Base-by-base conservation (phyloP, 2,797 vertebrate species). In the Syngnathus acus region DNA sequence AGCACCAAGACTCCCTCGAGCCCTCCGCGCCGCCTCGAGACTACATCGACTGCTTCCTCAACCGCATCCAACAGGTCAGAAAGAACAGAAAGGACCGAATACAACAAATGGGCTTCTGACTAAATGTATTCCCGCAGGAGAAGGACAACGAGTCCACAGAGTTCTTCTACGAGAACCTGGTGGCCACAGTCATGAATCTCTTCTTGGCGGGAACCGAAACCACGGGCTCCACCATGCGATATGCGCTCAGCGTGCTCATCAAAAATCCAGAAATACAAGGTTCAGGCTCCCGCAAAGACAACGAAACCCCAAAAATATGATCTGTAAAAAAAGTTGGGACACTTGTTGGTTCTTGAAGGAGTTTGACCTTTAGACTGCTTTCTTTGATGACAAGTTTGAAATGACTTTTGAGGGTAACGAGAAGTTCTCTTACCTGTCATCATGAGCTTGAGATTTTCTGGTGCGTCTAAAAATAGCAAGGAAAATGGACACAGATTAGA, bases 31-130 rank as follows among this genome's bases (percentile, higher is more conserved):
- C 88, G 17, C 89, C 88, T 0, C 75, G 82, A 63, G 90, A 92
- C 71, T 91, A 86, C 73, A 90, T 89, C 0, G 90, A 93, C 84
- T 89, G 87, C 69, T 92, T 93, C 74, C 86, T 93, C 47, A 69
- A 76, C 5, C 70, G 60, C 73, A 82, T 89, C 68, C 63, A 74
- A 2, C 84, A 90, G 83, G 89, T 85, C 19, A 26, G 62, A 63
- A 60, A 0, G 10, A 43, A 7, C 3, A 37, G 1, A 32, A 21
- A 32, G 38, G 32, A 23, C 21, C 10, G 54, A 23, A 32, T 23
- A 21, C 26, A 14, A 21, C 54, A 57, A n/a, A 9, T 32, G 6
- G 9, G 21, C 21, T 10, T 57, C 9, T 26, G 13, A 57, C 21
- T 37, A 9, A 11, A 23, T 57, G 13, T 21, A 21, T 32, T 57